Percentiles rank a stretch among this genome's conserved stretches.
Conservation (phyloP, 37 sponge, comb jelly and placozoan species). For the Petrosia ficiformis region DNA sequence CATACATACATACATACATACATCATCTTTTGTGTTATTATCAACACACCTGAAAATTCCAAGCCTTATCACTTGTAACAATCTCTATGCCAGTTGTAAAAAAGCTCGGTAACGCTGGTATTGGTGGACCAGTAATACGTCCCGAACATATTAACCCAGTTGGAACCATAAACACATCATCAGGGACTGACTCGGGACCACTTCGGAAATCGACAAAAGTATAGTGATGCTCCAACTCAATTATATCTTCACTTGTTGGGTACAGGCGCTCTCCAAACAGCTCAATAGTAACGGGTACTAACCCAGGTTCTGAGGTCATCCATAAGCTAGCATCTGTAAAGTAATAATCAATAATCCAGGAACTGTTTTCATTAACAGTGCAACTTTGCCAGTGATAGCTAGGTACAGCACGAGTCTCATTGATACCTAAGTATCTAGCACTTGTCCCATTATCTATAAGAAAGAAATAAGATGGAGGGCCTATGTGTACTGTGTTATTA, state of each 20-base stretch:
- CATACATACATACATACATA: too few relatives aligned
- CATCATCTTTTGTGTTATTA: too few relatives aligned
- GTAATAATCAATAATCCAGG: slow-evolving; percentile 52
- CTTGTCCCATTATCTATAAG: background rate
- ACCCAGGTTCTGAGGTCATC: background rate
- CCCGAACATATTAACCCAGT: slow-evolving; percentile 46
- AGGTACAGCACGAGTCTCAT: slow-evolving; percentile 33
- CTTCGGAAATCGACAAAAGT: slow-evolving; percentile 19
- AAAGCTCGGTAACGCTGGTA: slow-evolving; percentile 33
- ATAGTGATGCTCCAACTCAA: slow-evolving; percentile 1
- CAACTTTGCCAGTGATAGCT: slow-evolving; percentile 49
- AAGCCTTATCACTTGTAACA: background rate
- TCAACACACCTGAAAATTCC: background rate
- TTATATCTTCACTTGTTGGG: background rate
- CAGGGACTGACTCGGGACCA: slow-evolving; percentile 46
- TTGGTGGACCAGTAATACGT: slow-evolving; percentile 12
- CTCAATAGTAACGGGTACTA: background rate
- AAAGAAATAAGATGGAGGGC: background rate
- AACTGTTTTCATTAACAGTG: background rate
- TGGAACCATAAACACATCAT: slow-evolving; percentile 42
- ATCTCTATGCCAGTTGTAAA: slow-evolving; percentile 29
- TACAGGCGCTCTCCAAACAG: background rate
- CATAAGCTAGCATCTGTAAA: slow-evolving; percentile 7
- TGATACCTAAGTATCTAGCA: slow-evolving; percentile 22
- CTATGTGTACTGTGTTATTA: slow-evolving; percentile 43